Percentiles rank a stretch among this genome's conserved stretches.
Evolutionary conservation across 2,888 invertebrate genomes (phyloP).

Genomic region (Miltochrista miniata): DNA sequence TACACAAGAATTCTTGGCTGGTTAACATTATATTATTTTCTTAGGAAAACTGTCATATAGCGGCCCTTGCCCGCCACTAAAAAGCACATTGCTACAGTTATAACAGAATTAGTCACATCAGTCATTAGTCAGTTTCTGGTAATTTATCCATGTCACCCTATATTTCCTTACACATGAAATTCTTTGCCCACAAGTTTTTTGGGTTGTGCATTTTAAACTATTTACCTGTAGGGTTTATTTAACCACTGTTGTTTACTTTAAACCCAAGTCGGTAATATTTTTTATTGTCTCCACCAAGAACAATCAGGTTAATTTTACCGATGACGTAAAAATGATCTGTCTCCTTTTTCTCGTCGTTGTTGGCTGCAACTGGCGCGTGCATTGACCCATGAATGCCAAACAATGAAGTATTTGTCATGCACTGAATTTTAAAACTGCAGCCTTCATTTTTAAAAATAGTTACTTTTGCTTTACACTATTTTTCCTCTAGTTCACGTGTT

Average conservation of each 20-base stretch:
- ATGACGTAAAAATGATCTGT: constrained; percentile 60
- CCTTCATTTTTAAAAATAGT: constrained; percentile 14
- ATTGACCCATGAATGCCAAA: constrained; percentile 70
- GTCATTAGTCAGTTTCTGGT: constrained; percentile 43
- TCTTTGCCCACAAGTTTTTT: constrained; percentile 3
- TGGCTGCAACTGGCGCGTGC: constrained; percentile 57
- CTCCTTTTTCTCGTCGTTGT: constrained; percentile 61
- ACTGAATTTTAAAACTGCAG: constrained; percentile 53
- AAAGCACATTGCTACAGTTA: constrained; percentile 26
- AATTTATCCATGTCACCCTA: constrained; percentile 43
- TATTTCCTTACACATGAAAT: constrained; percentile 40
- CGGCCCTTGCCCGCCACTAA: constrained; percentile 26
- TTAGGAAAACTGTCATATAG: constrained; percentile 23
- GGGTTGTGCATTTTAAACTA: no score
- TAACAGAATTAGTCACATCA: constrained; percentile 46
- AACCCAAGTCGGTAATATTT: constrained; percentile 3
- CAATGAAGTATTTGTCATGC: constrained; percentile 65
- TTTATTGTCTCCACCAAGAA: constrained; percentile 38
- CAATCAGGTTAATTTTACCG: constrained; percentile 68
- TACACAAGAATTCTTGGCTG: no score
- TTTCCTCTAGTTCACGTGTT: constrained; percentile 10
- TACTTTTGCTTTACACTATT: no score
- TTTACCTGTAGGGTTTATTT: no score
- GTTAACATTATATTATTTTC: no score
- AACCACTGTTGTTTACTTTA: constrained; percentile 14